Conservation (phyloP, 2,888 invertebrate species). For the Melipona bicolor region DNA sequence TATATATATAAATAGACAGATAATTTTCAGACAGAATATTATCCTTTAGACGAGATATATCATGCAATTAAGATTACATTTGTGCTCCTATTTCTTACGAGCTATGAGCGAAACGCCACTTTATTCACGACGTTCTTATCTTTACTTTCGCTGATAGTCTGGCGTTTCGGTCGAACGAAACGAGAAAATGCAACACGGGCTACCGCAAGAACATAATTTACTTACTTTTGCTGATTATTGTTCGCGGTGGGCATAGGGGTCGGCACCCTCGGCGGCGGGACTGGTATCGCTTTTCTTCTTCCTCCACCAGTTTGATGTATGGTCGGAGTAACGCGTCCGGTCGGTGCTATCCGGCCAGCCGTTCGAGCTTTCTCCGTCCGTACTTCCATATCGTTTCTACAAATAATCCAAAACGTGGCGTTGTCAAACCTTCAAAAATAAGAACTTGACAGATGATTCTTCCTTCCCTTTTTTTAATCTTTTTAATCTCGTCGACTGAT, state of each 20-base stretch:
- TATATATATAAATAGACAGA: too few relatives aligned
- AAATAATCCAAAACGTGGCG: conserved; percentile 38
- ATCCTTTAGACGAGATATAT: not conserved
- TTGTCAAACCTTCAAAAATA: conserved; percentile 26
- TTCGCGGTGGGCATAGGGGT: conserved; percentile 86
- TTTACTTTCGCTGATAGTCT: not conserved
- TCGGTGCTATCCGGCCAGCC: conserved; percentile 80
- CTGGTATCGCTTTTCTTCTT: conserved; percentile 85
- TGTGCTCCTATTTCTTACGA: not conserved
- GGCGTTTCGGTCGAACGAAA: not conserved
- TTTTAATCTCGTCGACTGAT: conserved; percentile 27
- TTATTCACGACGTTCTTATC: not conserved
- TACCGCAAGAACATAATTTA: conserved; percentile 52
- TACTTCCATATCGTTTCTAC: conserved; percentile 77
- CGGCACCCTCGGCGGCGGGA: conserved; percentile 86
- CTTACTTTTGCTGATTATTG: conserved; percentile 85
- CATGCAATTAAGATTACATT: not conserved
- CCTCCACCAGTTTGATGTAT: conserved; percentile 79
- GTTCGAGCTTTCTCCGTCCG: conserved; percentile 80
- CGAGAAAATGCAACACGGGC: not conserved
- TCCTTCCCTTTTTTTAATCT: not conserved
- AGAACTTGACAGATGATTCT: conserved; percentile 15
- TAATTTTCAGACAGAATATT: not conserved
- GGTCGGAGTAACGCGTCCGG: conserved; percentile 80
- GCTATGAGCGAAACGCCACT: not conserved